Evolutionary conservation across 2,888 invertebrate genomes (phyloP), one percentile per base, ranked within the genome.

Genomic region (Rapana venosa): DNA sequence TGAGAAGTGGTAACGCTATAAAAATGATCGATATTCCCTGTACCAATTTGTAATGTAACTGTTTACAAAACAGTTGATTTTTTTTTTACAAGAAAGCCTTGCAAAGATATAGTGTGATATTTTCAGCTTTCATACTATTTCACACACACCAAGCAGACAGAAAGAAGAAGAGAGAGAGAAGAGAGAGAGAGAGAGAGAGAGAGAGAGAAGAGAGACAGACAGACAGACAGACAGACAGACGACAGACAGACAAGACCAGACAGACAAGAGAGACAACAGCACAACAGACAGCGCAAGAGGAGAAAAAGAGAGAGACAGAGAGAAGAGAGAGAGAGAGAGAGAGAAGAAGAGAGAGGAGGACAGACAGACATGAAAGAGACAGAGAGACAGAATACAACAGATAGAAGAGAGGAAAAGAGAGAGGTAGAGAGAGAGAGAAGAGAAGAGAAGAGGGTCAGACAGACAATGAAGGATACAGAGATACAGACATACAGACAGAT

Each of bases 231-330:
- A 77, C 77, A 77, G n/a, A 77, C 77, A 77, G n/a, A 77, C 77
- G n/a, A 77, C 77, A 77, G n/a, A 77, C n/a, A 77, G n/a, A 77
- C 77, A 77, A 77, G n/a, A 77, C 77, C 77, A 77, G n/a, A 77
- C 77, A 77, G 30, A 77, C 77, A 77, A 77, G n/a, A 77, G 5
- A 66, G 20, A 66, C 66, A 66, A 8, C n/a, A n/a, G n/a, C 74
- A 74, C 74, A 74, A 74, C 74, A 74, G 26, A 74, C 74, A n/a
- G 0, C 20, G 13, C 11, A 11, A 61, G 13, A 61, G 13, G 20
- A 66, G 47, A 13, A 26, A 13, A 36, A 66, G 66, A 66, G 6
- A 66, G 66, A 66, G 66, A 66, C 20, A 66, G 66, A 26, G 2
- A 17, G 61, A 17, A n/a, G n/a, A 47, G 47, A 47, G 47, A 47